A percentile compares a stretch with the other conserved stretches of the same genome.
Conservation (phyloP, 2,888 invertebrate species). For the Mylabris sibirica region DNA sequence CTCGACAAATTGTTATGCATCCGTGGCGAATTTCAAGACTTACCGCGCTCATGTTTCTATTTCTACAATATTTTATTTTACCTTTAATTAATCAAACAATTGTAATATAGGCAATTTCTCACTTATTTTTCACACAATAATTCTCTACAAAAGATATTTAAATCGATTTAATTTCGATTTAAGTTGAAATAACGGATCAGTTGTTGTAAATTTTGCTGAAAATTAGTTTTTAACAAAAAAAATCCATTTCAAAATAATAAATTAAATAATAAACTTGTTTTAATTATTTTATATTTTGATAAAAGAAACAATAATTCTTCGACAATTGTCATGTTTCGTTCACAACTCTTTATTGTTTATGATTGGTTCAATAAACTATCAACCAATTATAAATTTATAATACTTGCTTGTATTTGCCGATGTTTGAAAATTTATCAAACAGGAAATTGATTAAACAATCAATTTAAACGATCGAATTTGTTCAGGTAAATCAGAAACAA, state of each 20-base stretch:
- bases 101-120: slow-evolving; percentile 3
- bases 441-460: slow-evolving; percentile 5
- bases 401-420: background rate
- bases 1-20: slow-evolving; percentile 4
- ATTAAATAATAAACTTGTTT: background rate
- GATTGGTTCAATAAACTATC: background rate
- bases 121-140: slow-evolving; percentile 1
- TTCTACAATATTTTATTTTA: background rate
- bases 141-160: background rate
- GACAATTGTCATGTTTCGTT: background rate
- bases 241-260: background rate
- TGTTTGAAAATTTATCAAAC: background rate
- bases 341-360: background rate
- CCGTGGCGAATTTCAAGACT: background rate
- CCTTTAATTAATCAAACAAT: background rate
- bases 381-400: background rate
- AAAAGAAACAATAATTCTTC: background rate
- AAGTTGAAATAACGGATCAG: background rate
- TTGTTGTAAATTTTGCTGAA: slow-evolving; percentile 13
- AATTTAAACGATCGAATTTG: slow-evolving; percentile 6
- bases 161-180: slow-evolving; percentile 4
- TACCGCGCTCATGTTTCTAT: background rate
- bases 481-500: background rate
- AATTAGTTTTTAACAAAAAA: background rate
- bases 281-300: background rate